These are phyloP conservation scores for Vireo altiloquus DNA, from an alignment of 2,113 vertebrate genomes.

Conservation along the genomic window DNA sequence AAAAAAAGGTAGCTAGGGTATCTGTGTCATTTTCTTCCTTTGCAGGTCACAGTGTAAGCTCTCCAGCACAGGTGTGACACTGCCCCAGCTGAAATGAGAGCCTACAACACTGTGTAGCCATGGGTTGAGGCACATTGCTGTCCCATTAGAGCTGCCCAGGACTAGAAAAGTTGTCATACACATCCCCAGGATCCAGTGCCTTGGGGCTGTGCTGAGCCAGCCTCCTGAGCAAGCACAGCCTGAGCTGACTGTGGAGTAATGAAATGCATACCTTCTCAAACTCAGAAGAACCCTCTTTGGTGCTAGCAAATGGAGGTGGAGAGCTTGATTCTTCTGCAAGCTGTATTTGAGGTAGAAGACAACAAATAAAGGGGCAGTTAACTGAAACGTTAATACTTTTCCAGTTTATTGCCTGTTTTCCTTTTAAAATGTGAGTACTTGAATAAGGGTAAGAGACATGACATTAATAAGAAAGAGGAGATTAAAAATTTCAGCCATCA, in stretches of 20 bases:
- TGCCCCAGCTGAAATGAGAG: neutral
- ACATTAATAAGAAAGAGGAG: neutral
- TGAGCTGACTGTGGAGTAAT: neutral
- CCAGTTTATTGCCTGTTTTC: neutral
- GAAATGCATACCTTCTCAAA: neutral
- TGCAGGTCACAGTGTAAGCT: neutral
- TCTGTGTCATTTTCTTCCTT: neutral
- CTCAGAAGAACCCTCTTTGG: neutral
- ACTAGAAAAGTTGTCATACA: neutral
- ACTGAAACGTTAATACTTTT: neutral
- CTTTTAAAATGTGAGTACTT: neutral
- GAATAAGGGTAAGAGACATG: neutral
- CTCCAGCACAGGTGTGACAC: neutral
- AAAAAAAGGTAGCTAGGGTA: neutral
- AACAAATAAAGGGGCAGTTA: neutral
- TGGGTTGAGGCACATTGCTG: rapidly evolving
- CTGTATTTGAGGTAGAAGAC: neutral
- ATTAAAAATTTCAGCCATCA: neutral
- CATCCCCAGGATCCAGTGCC: neutral
- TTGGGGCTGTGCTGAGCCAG: neutral
- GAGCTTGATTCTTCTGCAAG: neutral
- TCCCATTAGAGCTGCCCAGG: neutral
- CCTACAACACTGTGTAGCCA: neutral
- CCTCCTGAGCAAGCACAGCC: neutral
- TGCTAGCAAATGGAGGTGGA: neutral